These are phyloP conservation scores for Myiozetetes cayanensis DNA, from an alignment of 2,113 vertebrate species.

Conservation along the genomic window DNA sequence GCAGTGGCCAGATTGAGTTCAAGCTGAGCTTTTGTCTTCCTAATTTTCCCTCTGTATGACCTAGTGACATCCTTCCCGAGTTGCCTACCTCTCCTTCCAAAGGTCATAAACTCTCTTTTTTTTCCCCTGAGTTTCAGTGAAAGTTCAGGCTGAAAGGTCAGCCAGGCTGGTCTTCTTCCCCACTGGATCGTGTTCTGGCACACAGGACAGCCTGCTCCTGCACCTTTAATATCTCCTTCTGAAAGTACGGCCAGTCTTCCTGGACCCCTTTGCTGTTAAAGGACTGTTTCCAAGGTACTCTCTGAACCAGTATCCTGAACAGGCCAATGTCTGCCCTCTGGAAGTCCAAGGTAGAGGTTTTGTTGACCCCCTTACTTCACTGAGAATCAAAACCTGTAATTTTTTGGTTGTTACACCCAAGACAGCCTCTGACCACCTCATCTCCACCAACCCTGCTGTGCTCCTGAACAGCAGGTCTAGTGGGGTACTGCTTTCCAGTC, in stretches of 20 bases:
- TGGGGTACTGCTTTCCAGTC: not conserved
- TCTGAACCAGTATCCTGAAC: not conserved
- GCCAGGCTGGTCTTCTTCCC: not conserved
- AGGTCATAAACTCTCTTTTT: not conserved
- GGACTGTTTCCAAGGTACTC: not conserved
- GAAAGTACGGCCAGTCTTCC: no score
- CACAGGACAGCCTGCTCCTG: not conserved
- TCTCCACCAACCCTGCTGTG: not conserved
- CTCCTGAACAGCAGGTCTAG: not conserved
- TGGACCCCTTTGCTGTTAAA: not conserved
- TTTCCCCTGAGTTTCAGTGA: not conserved
- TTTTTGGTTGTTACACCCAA: not conserved
- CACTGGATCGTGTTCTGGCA: not conserved
- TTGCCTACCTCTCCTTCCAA: not conserved
- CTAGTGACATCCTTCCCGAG: not conserved
- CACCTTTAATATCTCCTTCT: not conserved
- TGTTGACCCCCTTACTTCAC: not conserved
- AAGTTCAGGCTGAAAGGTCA: not conserved
- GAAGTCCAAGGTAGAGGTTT: not conserved
- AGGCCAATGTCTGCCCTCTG: not conserved
- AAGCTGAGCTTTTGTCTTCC: not conserved
- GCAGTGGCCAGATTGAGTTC: not conserved
- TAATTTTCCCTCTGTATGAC: not conserved
- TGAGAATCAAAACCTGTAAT: not conserved
- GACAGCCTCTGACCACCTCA: not conserved